Conservation (phyloP, 2,888 invertebrate species). For the Parthenolecanium corni region DNA sequence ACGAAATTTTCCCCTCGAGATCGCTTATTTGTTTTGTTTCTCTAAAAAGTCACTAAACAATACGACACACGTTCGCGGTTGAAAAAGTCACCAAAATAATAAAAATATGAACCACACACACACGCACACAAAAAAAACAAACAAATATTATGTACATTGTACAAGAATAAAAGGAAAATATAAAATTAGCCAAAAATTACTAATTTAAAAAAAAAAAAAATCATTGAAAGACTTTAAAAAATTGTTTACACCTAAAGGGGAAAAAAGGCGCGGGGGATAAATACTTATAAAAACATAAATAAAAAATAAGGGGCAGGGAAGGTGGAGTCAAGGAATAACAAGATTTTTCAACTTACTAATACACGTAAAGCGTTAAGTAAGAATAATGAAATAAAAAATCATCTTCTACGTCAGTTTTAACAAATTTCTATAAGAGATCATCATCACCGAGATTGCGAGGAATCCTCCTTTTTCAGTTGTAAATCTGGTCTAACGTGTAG, state of each 20-base stretch:
- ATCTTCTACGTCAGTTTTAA: not conserved
- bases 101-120: too few species aligned
- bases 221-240: conserved; percentile 16
- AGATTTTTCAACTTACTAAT: too few species aligned
- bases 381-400: not conserved
- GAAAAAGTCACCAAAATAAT: too few species aligned
- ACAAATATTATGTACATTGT: not conserved
- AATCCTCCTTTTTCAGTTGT: conserved; percentile 47
- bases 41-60: too few species aligned
- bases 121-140: not conserved
- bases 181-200: not conserved
- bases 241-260: not conserved
- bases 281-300: not conserved
- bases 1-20: too few species aligned
- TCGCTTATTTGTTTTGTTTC: too few species aligned
- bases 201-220: not conserved
- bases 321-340: not conserved
- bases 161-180: not conserved
- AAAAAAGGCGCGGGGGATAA: not conserved
- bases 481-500: conserved; percentile 41
- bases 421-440: not conserved
- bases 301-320: not conserved
- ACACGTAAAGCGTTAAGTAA: not conserved
- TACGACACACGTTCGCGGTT: too few species aligned
- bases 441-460: conserved; percentile 45